Conservation (phyloP, 2,797 vertebrate genomes). For the Ciconia nigra region DNA sequence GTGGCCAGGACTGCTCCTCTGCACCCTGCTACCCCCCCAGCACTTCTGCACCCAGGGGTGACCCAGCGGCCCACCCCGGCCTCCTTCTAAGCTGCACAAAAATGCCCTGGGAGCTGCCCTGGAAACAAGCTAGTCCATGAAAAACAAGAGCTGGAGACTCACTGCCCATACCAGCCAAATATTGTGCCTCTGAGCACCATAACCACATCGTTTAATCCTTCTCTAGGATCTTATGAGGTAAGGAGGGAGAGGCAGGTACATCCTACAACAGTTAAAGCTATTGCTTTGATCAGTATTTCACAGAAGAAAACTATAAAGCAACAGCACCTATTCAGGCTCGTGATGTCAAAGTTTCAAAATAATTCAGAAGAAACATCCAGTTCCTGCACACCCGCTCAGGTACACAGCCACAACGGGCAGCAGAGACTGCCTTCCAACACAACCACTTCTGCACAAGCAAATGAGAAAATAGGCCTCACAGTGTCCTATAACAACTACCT, state of each 20-base stretch:
- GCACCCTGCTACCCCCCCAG: rapidly evolving
- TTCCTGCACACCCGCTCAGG: background rate
- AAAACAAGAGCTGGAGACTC: background rate
- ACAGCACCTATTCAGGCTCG: background rate
- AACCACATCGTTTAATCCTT: background rate
- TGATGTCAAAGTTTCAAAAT: background rate
- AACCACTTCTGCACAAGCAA: background rate
- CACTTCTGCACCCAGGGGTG: background rate
- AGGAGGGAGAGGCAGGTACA: background rate
- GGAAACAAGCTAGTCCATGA: background rate
- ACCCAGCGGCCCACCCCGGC: background rate
- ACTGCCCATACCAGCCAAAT: background rate
- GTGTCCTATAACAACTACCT: background rate
- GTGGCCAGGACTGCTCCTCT: background rate
- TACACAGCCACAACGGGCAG: rapidly evolving
- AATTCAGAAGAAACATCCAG: background rate
- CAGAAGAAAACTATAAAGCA: background rate
- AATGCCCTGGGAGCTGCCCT: background rate
- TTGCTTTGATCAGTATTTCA: background rate
- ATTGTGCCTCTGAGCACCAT: background rate
- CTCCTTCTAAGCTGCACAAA: background rate
- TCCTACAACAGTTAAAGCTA: background rate
- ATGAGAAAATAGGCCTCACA: background rate
- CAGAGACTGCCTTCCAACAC: background rate
- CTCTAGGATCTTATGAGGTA: background rate